A percentile compares a stretch with the other conserved stretches of the same genome.
Evolutionary conservation across 2,888 invertebrate species (phyloP).

Genomic region (Reticulitermes lucifugus): DNA sequence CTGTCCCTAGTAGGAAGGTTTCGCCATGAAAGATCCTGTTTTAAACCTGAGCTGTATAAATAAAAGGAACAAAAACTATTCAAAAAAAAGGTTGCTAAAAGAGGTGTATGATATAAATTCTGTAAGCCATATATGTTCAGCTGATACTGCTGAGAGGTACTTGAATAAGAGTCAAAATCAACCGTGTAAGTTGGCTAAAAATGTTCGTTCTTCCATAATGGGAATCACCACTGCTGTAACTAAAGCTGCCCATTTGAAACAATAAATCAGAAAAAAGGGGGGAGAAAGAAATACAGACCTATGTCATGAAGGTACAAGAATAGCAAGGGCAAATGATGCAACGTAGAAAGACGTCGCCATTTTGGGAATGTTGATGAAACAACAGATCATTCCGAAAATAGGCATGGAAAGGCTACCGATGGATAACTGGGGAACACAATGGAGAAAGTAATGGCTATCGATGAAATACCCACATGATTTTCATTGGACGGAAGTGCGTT

Average conservation of each 20-base stretch:
- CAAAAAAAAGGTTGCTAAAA: too few species aligned
- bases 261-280: background rate
- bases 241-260: background rate
- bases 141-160: too few species aligned
- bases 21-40: too few species aligned
- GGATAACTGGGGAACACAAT: background rate
- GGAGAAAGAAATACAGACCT: background rate
- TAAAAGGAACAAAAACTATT: too few species aligned
- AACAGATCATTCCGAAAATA: background rate
- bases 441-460: background rate
- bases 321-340: background rate
- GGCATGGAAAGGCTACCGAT: background rate
- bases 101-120: too few species aligned
- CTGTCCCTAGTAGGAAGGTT: too few species aligned
- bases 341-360: background rate
- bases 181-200: background rate
- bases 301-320: background rate
- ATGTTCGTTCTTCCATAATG: background rate
- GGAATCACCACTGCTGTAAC: background rate
- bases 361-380: slow-evolving; percentile 10
- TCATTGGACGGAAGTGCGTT: too few species aligned
- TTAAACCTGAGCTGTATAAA: too few species aligned
- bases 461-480: too few species aligned
- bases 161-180: too few species aligned
- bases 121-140: too few species aligned